These are phyloP conservation scores for Agrochola circellaris DNA, from an alignment of 2,888 invertebrate genomes.

Conservation along the genomic window DNA sequence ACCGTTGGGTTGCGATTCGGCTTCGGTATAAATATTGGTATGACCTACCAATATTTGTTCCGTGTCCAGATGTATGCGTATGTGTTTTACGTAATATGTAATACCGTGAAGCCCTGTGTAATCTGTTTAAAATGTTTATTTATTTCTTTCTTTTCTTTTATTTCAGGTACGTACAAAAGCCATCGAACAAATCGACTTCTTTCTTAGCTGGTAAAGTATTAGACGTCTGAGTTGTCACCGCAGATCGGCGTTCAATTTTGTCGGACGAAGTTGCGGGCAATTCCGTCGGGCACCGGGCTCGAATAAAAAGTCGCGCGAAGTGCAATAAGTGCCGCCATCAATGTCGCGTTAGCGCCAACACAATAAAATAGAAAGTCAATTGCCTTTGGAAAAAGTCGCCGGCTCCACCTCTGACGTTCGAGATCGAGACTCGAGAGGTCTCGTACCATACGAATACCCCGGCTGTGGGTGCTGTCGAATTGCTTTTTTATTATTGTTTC, in stretches of 20 bases:
- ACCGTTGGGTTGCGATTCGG: slow-evolving; percentile 4
- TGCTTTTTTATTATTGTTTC: slow-evolving; percentile 65
- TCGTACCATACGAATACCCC: slow-evolving; percentile 57
- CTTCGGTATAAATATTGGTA: slow-evolving; percentile 22
- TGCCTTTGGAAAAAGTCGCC: slow-evolving; percentile 78
- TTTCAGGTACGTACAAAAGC: slow-evolving; percentile 78
- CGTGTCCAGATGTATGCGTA: slow-evolving; percentile 13
- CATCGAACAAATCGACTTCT: slow-evolving; percentile 42
- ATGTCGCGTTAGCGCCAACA: slow-evolving; percentile 87
- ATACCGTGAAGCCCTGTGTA: neutral
- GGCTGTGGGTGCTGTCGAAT: slow-evolving; percentile 53
- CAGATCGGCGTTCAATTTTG: slow-evolving; percentile 78
- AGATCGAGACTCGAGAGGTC: slow-evolving; percentile 64
- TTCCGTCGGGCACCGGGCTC: slow-evolving; percentile 73
- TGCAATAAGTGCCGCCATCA: slow-evolving; percentile 89
- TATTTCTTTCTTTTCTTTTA: slow-evolving; percentile 42
- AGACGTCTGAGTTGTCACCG: slow-evolving; percentile 66
- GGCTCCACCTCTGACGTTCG: slow-evolving; percentile 60
- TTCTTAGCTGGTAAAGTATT: slow-evolving; percentile 65
- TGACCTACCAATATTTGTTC: slow-evolving; percentile 25
- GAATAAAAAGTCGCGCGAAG: slow-evolving; percentile 82
- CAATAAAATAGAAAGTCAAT: slow-evolving; percentile 89
- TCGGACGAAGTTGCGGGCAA: slow-evolving; percentile 72
- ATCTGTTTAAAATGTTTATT: neutral
- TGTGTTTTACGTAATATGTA: slow-evolving; percentile 7